Percentiles rank a stretch among this genome's conserved stretches.
Evolutionary conservation across 2,888 invertebrate genomes (phyloP).

Genomic region (Thyatira batis): DNA sequence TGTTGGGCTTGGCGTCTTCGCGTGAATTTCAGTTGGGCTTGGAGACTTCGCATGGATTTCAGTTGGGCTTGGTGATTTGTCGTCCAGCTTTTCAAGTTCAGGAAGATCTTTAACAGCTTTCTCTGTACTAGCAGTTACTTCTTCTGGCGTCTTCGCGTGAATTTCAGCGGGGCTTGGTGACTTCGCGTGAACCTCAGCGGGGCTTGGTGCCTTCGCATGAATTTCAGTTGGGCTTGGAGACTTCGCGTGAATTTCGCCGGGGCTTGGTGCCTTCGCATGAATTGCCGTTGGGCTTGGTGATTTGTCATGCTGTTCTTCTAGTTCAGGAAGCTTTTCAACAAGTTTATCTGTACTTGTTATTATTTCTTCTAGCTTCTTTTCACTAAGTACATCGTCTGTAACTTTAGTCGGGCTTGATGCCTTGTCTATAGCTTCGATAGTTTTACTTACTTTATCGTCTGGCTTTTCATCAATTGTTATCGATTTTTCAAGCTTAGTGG

Average conservation of each 20-base stretch:
- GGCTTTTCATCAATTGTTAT: slow-evolving; percentile 14
- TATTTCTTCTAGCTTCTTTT: neutral
- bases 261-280: slow-evolving; percentile 3
- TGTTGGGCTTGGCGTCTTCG: neutral
- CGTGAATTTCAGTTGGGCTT: slow-evolving; percentile 1
- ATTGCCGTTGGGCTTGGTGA: neutral
- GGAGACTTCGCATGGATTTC: slow-evolving; percentile 1
- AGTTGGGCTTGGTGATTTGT: neutral
- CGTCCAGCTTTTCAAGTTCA: neutral
- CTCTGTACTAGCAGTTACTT: no score
- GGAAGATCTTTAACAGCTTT: neutral
- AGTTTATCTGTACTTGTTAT: no score
- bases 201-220: no score
- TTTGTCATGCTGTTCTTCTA: neutral
- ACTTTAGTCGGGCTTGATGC: slow-evolving; percentile 8
- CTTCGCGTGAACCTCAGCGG: no score
- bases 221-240: no score
- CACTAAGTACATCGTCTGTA: slow-evolving; percentile 6
- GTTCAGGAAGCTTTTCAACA: no score
- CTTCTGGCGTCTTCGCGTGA: no score
- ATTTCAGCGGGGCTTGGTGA: no score
- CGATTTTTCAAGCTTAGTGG: slow-evolving; percentile 3
- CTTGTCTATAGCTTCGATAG: no score
- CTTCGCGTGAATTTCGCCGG: slow-evolving; percentile 4
- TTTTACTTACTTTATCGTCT: slow-evolving; percentile 13